These are phyloP conservation scores for Microctonus hyperodae DNA, from an alignment of 2,888 invertebrate species.

Conservation along the genomic window DNA sequence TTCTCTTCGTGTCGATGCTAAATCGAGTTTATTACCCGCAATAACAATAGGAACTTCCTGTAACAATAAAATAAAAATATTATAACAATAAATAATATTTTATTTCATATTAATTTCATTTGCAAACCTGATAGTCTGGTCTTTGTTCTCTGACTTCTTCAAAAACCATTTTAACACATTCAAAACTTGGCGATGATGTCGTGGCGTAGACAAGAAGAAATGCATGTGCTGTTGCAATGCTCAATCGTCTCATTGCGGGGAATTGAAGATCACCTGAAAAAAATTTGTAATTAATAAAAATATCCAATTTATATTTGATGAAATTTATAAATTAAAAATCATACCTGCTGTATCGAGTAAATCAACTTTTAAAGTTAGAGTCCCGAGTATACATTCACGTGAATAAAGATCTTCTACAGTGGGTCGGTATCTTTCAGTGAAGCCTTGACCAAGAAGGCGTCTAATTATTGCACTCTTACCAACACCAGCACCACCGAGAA, in stretches of 20 bases:
- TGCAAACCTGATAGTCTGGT: slow-evolving; percentile 71
- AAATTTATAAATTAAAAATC: neutral
- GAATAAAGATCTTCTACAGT: slow-evolving; percentile 90
- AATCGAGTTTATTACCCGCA: slow-evolving; percentile 85
- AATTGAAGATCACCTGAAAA: slow-evolving; percentile 81
- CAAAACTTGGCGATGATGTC: slow-evolving; percentile 77
- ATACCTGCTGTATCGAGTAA: slow-evolving; percentile 60
- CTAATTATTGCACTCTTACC: slow-evolving; percentile 88
- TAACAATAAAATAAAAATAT: slow-evolving; percentile 41
- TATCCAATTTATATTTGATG: neutral
- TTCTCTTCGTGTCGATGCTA: slow-evolving; percentile 74
- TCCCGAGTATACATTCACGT: slow-evolving; percentile 81
- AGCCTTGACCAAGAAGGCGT: slow-evolving; percentile 81
- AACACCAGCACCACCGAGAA: slow-evolving; percentile 82
- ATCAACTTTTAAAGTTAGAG: slow-evolving; percentile 74
- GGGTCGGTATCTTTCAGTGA: slow-evolving; percentile 80
- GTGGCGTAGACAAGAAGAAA: slow-evolving; percentile 87
- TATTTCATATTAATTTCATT: neutral
- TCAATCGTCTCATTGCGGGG: slow-evolving; percentile 87
- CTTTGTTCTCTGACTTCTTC: slow-evolving; percentile 85
- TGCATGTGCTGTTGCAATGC: slow-evolving; percentile 87
- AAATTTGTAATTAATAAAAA: neutral
- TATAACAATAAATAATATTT: neutral
- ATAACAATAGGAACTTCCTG: slow-evolving; percentile 87
- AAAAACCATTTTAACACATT: slow-evolving; percentile 76